Evolutionary conservation across 2,888 invertebrate genomes (phyloP), one percentile per base, ranked within the genome.

Genomic region (Xylota sylvarum): DNA sequence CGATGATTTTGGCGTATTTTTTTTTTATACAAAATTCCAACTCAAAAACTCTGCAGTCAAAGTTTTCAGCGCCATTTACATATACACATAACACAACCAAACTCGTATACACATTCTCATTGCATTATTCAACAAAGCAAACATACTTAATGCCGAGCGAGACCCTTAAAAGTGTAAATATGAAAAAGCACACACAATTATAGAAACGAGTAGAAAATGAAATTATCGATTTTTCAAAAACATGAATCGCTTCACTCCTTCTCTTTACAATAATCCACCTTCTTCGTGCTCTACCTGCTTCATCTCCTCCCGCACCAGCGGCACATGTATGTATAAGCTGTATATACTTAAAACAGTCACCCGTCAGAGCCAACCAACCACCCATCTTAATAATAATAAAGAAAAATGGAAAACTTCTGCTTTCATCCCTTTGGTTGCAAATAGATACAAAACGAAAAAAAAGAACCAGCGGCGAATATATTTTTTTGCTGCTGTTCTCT

Each of bases 381-480:
- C 85, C 81, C 77, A 81, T 81, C 72, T 81, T 81, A 73, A 81
- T 80, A 85, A 86, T 86, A 86, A 81, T 77, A 86, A 77, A 65
- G 60, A 56, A 48, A 65, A 80, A 83, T 65, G 77, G 40, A 56
- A 79, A 85, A 80, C 72, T 80, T 80, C 85, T 81, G 77, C 69
- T 86, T 74, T 69, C 86, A 86, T 81, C 86, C 86, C 86, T 86
- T 81, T 86, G 32, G 65, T 64, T 48, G 72, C 64, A 82, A 77
- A 82, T 70, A 76, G 70, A 76, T 58, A 82, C 52, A 77, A 73
- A 73, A 62, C 35, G 30, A 56, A 30, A 64, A 67, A 72, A 62
- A 35, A 19, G 48, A 30, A 37, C 23, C 64, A 40, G 23, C 9
- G 56, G 27, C 37, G 23, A 23, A 74, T 30, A 64, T 60, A 46